Evolutionary conservation across 1,140 invertebrate genomes (phyloP), one percentile per base, ranked within the genome.

Genomic region (Protaetia brevitarsis): DNA sequence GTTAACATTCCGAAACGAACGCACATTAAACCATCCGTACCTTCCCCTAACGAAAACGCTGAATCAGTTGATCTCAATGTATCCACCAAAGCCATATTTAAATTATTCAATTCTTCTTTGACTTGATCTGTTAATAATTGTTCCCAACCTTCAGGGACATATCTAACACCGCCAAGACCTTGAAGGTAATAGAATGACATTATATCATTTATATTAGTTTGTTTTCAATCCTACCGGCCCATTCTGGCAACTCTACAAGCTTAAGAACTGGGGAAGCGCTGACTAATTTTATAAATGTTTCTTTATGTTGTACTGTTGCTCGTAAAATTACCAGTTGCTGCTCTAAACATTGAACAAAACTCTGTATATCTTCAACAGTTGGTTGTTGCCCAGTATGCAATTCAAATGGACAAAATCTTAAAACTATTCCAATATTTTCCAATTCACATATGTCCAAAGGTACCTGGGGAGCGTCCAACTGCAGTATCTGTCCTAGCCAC

Each of bases 1-100:
- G 95, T 97, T 10, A 99, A 93, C 93, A 99, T 96, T 37, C 96
- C 96, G 82, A 98, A 98, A 68, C 90, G 84, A 7, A 97, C 93
- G 80, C 95, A 98, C 65, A 89, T 90, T 29, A 95, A 76, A 0
- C 91, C 92, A 77, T 95, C 92, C 6, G 87, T 84, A 1, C 89
- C 89, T 80, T 95, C 93, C 11, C 95, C 96, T 28, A 96, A 82
- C 0, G 95, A 98, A 81, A 99, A 99, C 0, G 96, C 96, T 19
- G 91, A 91, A 79, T 99, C 96, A 0, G 92, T 94, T 10, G 88
- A 88, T 64, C 94, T 87, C 5, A 99, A 82, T 11, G 89, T 88
- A 19, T 95, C 90, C 0, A 98, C 95, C 31, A 99, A 81, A 71
- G 95, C 89, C 23, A 87, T 86, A 80, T 98, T 98, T 1, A 98